Base-by-base conservation (phyloP, 2,888 invertebrate genomes). In the Geotrupes spiniger region DNA sequence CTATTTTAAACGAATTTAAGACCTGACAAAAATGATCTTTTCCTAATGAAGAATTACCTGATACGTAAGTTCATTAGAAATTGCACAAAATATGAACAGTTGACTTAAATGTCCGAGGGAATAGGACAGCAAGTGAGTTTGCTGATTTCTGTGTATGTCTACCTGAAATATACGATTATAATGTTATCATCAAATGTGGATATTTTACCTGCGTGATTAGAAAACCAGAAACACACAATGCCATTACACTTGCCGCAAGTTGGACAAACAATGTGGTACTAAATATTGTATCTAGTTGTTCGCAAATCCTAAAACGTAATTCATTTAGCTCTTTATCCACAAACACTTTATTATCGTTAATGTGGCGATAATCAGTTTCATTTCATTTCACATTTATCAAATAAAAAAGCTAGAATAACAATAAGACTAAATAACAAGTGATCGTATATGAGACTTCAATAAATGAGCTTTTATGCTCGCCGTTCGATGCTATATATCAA, bases 151-250 rank as follows among this genome's bases (percentile, higher is more conserved):
- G 14, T 21, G 4, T 3, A 21, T 4, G 14, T 36, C 36, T 4
- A 12, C 36, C 36, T 36, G 12, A 36, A 36, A 36, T 11, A 2
- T 10, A 10, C 4, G 9, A 12, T 5, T 31, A 4, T 14, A 36
- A 14, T 5, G 4, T 36, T 12, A 5, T 15, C 14, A 36, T 16
- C 36, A 12, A 14, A n/a, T n/a, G 12, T 36, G 14, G 15, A 4
- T 14, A 1, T 14, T 16, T 38, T 44, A 38, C 41, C 17, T 39
- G 53, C 1, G 52, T 53, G n/a, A 52, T 49, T 10, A 58, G 36
- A 29, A 56, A 59, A 27, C 53, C 52, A 1, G 56, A 56, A 2
- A 59, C 54, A 31, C 58, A 59, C 25, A 57, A 55, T 3, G 57
- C 55, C 10, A 43, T 49, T 1, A 54, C 46, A 29, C 57, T 55